phyloP scores from a whole-genome alignment of 2,113 vertebrate species.

The Dicerorhinus sumatrensis region DNA sequence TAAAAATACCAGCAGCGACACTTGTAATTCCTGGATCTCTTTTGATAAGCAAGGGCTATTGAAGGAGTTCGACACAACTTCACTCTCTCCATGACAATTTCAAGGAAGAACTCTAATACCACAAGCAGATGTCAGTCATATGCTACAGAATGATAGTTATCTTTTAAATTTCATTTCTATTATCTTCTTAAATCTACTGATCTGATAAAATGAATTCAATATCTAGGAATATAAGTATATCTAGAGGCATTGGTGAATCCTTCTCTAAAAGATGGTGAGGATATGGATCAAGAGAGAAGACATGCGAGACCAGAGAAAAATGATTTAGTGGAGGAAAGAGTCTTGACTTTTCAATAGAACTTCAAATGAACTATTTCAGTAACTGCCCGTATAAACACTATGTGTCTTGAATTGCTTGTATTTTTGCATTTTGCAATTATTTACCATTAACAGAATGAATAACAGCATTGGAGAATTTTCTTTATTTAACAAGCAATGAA shows the following conservation, averaged over 20 bases:
- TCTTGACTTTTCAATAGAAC: background rate
- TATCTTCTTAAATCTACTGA: constrained; percentile 28
- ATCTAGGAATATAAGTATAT: background rate
- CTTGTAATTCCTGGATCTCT: constrained; percentile 13
- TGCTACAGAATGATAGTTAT: background rate
- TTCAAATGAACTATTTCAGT: background rate
- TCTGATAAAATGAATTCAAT: constrained; percentile 1
- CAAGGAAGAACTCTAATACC: background rate
- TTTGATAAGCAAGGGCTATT: background rate
- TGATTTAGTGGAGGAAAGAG: background rate
- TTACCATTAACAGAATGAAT: background rate
- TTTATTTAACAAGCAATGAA: background rate
- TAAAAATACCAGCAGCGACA: background rate
- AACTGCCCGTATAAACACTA: background rate
- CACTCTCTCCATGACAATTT: background rate
- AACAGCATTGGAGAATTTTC: background rate
- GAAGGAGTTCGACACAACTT: background rate
- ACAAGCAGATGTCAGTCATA: background rate
- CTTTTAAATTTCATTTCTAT: constrained; percentile 21
- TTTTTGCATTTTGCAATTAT: background rate
- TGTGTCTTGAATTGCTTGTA: background rate
- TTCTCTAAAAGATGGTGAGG: background rate
- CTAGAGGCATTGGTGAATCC: background rate
- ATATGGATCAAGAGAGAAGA: background rate
- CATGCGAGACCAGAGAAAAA: background rate